These are phyloP conservation scores for Apis florea DNA, from an alignment of 1,140 invertebrate genomes.

Conservation along the genomic window DNA sequence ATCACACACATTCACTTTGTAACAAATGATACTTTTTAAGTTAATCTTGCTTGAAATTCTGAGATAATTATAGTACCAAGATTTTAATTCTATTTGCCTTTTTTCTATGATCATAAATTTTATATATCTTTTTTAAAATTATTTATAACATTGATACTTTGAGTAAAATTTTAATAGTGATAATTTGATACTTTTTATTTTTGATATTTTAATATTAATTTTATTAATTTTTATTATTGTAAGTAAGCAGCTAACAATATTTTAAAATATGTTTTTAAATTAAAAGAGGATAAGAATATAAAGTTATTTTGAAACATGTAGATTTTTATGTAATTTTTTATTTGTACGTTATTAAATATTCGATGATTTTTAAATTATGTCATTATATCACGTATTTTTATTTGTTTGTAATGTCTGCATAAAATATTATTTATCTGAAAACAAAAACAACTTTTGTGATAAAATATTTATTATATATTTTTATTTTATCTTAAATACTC, in stretches of 20 bases:
- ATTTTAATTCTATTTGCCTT: slow-evolving; percentile 15
- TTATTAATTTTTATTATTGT: slow-evolving; percentile 27
- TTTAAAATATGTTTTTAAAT: slow-evolving; percentile 11
- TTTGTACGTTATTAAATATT: slow-evolving; percentile 49
- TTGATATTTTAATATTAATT: slow-evolving; percentile 25
- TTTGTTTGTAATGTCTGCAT: slow-evolving; percentile 23
- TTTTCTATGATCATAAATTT: slow-evolving; percentile 30
- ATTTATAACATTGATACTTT: slow-evolving; percentile 53
- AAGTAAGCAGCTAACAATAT: slow-evolving; percentile 35
- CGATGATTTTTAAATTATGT: slow-evolving; percentile 35
- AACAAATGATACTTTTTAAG: slow-evolving; percentile 42
- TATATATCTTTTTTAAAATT: slow-evolving; percentile 46
- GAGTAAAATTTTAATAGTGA: slow-evolving; percentile 48
- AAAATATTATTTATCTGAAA: slow-evolving; percentile 49
- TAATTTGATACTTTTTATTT: slow-evolving; percentile 32
- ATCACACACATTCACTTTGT: slow-evolving; percentile 12
- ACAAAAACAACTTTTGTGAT: slow-evolving; percentile 1
- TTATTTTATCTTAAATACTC: slow-evolving; percentile 31
- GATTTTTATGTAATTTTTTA: slow-evolving; percentile 27
- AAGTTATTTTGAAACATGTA: slow-evolving; percentile 36
- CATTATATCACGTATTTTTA: slow-evolving; percentile 36
- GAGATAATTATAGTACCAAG: slow-evolving; percentile 22
- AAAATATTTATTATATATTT: background rate
- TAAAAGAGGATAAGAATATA: slow-evolving; percentile 9
- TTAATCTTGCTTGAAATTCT: slow-evolving; percentile 26